Percentiles rank a stretch among this genome's conserved stretches.
Conservation (phyloP, 2,113 vertebrate species). For the Hystrix cristata region DNA sequence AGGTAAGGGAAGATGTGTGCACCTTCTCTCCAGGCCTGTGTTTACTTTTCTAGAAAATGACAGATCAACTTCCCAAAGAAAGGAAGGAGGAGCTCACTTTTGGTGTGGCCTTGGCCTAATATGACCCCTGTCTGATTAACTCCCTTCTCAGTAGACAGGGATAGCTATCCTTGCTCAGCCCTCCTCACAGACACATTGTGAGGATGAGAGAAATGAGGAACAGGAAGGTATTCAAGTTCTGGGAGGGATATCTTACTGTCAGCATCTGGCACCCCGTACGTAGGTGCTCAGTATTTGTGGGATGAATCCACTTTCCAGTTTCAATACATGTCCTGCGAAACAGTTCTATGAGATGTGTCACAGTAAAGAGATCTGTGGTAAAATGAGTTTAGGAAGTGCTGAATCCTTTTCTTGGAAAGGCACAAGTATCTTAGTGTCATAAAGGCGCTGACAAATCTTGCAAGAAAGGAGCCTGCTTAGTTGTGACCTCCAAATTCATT, state of each 20-base stretch:
- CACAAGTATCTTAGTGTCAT: neutral
- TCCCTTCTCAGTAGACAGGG: neutral
- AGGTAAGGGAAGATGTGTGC: neutral
- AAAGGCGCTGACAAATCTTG: neutral
- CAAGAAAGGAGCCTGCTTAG: neutral
- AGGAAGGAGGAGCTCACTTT: neutral
- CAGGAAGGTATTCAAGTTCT: neutral
- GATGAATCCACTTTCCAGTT: conserved; percentile 14
- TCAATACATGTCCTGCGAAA: neutral
- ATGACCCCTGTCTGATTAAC: neutral
- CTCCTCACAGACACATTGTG: neutral
- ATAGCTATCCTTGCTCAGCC: neutral
- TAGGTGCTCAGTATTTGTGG: conserved; percentile 32
- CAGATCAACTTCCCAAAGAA: neutral
- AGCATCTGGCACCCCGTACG: neutral
- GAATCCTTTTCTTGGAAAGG: neutral
- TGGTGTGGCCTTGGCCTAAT: neutral
- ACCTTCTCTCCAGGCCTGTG: neutral
- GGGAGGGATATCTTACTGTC: neutral
- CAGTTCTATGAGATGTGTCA: neutral
- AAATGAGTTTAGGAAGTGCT: neutral
- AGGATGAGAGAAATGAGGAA: neutral
- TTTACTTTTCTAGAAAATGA: neutral
- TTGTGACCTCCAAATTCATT: neutral
- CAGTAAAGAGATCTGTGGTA: neutral